A percentile compares a stretch with the other conserved stretches of the same genome.
Evolutionary conservation across 2,113 vertebrate genomes (phyloP).

Genomic region (Anolis carolinensis): DNA sequence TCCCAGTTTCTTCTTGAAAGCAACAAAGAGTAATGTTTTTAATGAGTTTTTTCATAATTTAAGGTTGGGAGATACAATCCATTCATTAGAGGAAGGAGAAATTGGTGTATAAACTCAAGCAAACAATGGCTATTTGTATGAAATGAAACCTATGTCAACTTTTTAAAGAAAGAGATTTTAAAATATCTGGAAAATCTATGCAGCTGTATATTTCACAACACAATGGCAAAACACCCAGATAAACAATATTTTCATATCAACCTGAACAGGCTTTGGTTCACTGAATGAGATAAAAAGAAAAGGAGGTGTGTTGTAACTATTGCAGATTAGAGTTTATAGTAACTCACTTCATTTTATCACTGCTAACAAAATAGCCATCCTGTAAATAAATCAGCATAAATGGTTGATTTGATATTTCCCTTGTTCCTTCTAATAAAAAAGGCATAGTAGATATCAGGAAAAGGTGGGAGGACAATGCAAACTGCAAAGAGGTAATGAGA

Average conservation of each 20-base stretch:
- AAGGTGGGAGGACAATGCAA: background rate
- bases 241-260: slow-evolving; percentile 70
- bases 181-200: slow-evolving; percentile 43
- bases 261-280: slow-evolving; percentile 58
- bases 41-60: background rate
- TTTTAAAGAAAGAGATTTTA: slow-evolving; percentile 37
- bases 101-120: slow-evolving; percentile 41
- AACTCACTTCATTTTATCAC: background rate
- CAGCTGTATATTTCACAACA: slow-evolving; percentile 57
- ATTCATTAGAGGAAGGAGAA: slow-evolving; percentile 47
- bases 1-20: too few relatives aligned
- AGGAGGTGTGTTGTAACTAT: slow-evolving; percentile 41
- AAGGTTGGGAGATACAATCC: background rate
- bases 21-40: background rate
- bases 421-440: slow-evolving; percentile 20
- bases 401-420: slow-evolving; percentile 1
- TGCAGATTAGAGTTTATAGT: slow-evolving; percentile 40
- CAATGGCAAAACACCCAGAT: slow-evolving; percentile 57
- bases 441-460: background rate
- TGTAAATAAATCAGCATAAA: slow-evolving; percentile 42
- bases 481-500: background rate
- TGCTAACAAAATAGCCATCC: slow-evolving; percentile 26
- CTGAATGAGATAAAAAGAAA: slow-evolving; percentile 30
- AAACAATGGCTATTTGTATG: slow-evolving; percentile 54
- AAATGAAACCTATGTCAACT: slow-evolving; percentile 34